Conservation (phyloP, 1,140 invertebrate species). For the Diabrotica virgifera region DNA sequence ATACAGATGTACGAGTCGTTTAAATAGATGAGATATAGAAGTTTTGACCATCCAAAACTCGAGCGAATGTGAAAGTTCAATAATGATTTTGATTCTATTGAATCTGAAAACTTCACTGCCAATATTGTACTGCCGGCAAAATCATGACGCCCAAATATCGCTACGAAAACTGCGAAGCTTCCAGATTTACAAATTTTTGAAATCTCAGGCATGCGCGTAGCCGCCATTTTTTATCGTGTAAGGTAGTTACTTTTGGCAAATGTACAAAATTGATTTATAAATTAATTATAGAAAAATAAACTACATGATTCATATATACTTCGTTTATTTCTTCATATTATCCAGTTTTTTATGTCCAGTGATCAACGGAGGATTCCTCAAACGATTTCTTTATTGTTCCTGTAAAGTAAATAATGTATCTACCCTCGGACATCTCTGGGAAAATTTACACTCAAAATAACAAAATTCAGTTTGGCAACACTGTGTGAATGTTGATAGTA, state of each 20-base stretch:
- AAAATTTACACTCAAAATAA: too few relatives aligned
- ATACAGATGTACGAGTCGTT: too few relatives aligned
- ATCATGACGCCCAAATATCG: neutral
- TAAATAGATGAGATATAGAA: neutral
- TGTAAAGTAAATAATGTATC: too few relatives aligned
- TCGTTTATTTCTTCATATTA: too few relatives aligned
- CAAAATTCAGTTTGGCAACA: too few relatives aligned
- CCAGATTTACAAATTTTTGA: slow-evolving; percentile 5
- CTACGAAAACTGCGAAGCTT: neutral
- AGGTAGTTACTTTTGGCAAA: neutral
- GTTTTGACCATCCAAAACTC: slow-evolving; percentile 1
- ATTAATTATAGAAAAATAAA: neutral
- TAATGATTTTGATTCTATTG: slow-evolving; percentile 19
- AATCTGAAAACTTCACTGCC: slow-evolving; percentile 20
- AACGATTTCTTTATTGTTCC: too few relatives aligned
- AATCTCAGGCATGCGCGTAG: neutral
- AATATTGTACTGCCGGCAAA: slow-evolving; percentile 17
- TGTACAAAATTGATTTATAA: neutral
- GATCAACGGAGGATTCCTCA: too few relatives aligned
- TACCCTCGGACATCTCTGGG: too few relatives aligned
- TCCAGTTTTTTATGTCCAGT: too few relatives aligned
- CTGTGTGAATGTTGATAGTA: too few relatives aligned
- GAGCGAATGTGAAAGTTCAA: slow-evolving; percentile 10
- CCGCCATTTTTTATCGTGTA: neutral
- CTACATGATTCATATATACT: too few relatives aligned